Base-by-base conservation (phyloP, 1,140 invertebrate genomes). In the Aphaenogaster ashmeadi region DNA sequence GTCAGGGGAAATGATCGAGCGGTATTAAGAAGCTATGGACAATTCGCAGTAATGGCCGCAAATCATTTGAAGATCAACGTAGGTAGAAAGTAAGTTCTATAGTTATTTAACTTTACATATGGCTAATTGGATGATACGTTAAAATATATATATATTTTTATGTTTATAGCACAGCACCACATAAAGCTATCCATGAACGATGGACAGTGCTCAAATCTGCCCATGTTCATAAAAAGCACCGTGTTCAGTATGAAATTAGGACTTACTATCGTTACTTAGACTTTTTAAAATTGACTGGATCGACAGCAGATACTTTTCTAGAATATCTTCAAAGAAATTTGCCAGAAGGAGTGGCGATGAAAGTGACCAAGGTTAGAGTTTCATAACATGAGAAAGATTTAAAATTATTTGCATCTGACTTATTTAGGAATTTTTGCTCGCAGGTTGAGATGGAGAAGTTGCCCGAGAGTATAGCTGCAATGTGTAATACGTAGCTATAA, bases 321-420 rank as follows among this genome's bases (percentile, higher is more conserved):
- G 99, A 99, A 95, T 99, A 99, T 95, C 97, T 99, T 80, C 97
- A 99, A 94, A 96, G 99, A 90, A 99, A 99, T 96, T 96, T 99
- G 87, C 99, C 99, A 0, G 99, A 99, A 97, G 99, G 99, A 79
- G 98, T 99, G 69, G 98, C 98, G 27, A 97, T 99, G 96, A 99
- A 99, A 97, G 98, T 99, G 5, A 98, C 98, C 15, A 99, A 98
- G 96, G 97, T 98, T 92, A 84, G 18, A 80, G 47, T 90, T 74
- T 41, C 52, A 80, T 52, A 54, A 78, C 54, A 64, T 50, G 41
- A 56, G 11, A 21, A 66, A 66, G 54, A 66, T 44, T 50, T 52
- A 87, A 60, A 11, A 21, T 47, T 11, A 18, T 47, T 47, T 64
- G 38, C 47, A 77, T 77, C 62, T 44, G 33, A 5, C n/a, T 88